phyloP scores from a whole-genome alignment of 2,888 invertebrate species.

The Ectobius pallidus region DNA sequence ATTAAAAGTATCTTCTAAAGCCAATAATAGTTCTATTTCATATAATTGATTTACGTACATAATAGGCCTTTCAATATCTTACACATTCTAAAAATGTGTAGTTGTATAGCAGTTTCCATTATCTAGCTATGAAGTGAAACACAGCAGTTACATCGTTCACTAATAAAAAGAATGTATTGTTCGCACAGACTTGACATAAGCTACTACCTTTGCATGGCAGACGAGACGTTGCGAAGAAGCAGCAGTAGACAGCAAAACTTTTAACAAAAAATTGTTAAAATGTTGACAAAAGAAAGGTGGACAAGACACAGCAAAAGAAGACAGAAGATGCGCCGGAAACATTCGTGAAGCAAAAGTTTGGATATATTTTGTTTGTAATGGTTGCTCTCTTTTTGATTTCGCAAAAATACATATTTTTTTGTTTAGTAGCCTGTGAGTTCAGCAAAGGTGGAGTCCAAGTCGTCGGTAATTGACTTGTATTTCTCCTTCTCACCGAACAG shows the following conservation, averaged over 20 bases:
- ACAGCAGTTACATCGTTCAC: too few species aligned
- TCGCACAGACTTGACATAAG: conserved; percentile 32
- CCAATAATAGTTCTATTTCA: too few species aligned
- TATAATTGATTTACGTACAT: too few species aligned
- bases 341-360: conserved; percentile 31
- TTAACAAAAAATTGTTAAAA: conserved; percentile 24
- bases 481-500: conserved; percentile 85
- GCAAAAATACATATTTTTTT: not conserved
- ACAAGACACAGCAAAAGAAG: conserved; percentile 32
- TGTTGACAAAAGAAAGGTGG: conserved; percentile 32
- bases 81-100: too few species aligned
- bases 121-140: too few species aligned
- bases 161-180: too few species aligned
- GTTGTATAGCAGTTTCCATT: too few species aligned
- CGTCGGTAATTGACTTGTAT: conserved; percentile 97
- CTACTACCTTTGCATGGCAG: conserved; percentile 44
- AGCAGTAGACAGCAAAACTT: conserved; percentile 17
- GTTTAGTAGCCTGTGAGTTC: conserved; percentile 95
- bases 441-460: conserved; percentile 95
- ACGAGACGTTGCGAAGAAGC: conserved; percentile 36
- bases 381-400: conserved; percentile 29
- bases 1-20: too few species aligned
- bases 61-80: too few species aligned
- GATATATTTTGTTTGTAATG: conserved; percentile 28
- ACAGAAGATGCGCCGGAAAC: conserved; percentile 31